Conservation (phyloP, 2,113 vertebrate genomes). For the Boleophthalmus pectinirostris region DNA sequence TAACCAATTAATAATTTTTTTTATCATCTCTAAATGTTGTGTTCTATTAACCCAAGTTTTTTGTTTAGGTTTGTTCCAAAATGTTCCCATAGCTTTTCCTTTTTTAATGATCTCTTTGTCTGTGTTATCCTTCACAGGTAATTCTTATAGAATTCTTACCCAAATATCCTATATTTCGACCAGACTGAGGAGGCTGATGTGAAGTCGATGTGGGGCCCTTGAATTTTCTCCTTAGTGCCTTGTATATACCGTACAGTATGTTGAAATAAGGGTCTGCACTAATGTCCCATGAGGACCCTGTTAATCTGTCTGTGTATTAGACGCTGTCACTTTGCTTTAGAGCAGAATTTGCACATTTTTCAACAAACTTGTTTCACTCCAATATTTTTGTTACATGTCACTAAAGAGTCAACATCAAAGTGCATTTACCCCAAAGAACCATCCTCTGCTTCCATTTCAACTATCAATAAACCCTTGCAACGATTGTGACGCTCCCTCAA, state of each 20-base stretch:
- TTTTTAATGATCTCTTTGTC: background rate
- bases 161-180: slow-evolving; percentile 99
- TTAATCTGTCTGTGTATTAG: slow-evolving; percentile 69
- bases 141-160: slow-evolving; percentile 99
- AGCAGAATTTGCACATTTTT: slow-evolving; percentile 95
- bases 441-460: slow-evolving; percentile 41
- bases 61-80: background rate
- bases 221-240: slow-evolving; percentile 98
- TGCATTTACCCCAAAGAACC: slow-evolving; percentile 79
- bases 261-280: slow-evolving; percentile 89
- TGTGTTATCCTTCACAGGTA: slow-evolving; percentile 78
- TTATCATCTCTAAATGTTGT: background rate
- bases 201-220: slow-evolving; percentile 80
- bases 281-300: slow-evolving; percentile 63
- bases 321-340: slow-evolving; percentile 85
- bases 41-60: background rate
- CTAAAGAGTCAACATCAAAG: slow-evolving; percentile 55
- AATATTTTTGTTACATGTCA: slow-evolving; percentile 71
- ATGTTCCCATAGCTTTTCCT: background rate
- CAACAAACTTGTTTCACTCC: slow-evolving; percentile 84
- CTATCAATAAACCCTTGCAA: slow-evolving; percentile 57
- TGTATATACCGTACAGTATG: slow-evolving; percentile 85
- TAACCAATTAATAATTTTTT: background rate
- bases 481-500: slow-evolving; percentile 73
- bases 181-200: slow-evolving; percentile 87